Conservation (phyloP, 2,113 vertebrate genomes). For the Ageneiosus marmoratus region DNA sequence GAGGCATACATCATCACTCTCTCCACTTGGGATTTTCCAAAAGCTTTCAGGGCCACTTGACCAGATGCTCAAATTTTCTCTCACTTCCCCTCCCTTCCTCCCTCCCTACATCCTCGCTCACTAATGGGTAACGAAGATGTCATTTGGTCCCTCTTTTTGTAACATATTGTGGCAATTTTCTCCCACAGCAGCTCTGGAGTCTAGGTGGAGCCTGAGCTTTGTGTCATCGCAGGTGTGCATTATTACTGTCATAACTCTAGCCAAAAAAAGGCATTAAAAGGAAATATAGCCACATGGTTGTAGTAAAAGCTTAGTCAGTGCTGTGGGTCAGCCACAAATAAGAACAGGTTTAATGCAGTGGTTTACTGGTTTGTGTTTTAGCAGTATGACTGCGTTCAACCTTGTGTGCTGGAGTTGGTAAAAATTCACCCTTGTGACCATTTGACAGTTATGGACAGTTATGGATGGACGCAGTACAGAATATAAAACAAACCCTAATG, state of each 20-base stretch:
- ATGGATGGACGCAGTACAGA: no score
- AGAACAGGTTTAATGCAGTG: slow-evolving; percentile 23
- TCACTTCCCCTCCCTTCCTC: slow-evolving; percentile 1
- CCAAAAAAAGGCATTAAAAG: slow-evolving; percentile 19
- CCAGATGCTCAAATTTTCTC: slow-evolving; percentile 52
- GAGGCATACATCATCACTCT: slow-evolving; percentile 37
- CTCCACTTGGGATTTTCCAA: slow-evolving; percentile 18
- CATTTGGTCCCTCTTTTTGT: slow-evolving; percentile 43
- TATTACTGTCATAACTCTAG: slow-evolving; percentile 48
- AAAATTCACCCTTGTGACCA: no score
- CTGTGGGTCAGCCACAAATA: slow-evolving; percentile 47
- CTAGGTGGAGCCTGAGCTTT: slow-evolving; percentile 28
- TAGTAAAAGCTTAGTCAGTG: slow-evolving; percentile 41
- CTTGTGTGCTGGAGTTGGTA: no score
- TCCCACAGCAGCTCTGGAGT: slow-evolving; percentile 23
- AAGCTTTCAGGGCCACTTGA: slow-evolving; percentile 49
- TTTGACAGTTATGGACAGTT: no score
- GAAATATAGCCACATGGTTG: slow-evolving; percentile 37
- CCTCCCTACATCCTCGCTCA: slow-evolving; percentile 21
- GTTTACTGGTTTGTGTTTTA: slow-evolving; percentile 12
- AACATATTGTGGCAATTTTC: slow-evolving; percentile 51
- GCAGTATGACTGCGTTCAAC: background rate
- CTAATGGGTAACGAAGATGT: slow-evolving; percentile 38
- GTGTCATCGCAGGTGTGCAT: slow-evolving; percentile 22
- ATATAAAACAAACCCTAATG: no score